phyloP scores from a whole-genome alignment of 2,113 vertebrate genomes.

The Cinclus mexicanus region DNA sequence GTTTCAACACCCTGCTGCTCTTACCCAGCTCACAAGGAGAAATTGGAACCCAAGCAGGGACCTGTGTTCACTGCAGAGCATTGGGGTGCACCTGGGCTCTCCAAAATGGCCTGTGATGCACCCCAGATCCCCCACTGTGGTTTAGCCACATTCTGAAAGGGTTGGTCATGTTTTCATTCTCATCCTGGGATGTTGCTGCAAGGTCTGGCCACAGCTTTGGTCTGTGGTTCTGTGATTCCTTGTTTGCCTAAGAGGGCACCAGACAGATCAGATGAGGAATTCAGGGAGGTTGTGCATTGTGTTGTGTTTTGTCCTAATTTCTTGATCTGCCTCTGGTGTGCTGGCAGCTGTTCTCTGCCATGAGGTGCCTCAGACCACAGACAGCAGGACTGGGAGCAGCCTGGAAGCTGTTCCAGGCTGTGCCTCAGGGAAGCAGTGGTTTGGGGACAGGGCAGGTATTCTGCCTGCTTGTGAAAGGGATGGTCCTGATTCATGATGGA shows the following conservation, averaged over 20 bases:
- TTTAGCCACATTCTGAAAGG: not conserved
- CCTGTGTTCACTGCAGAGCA: not conserved
- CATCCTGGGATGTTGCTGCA: not conserved
- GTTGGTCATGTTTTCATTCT: not conserved
- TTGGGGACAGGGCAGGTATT: not conserved
- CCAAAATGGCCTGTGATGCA: not conserved
- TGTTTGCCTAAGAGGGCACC: not conserved
- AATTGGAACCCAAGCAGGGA: not conserved
- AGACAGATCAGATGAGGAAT: not conserved
- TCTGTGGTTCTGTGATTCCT: not conserved
- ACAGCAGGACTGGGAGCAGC: not conserved
- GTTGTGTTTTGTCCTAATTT: not conserved
- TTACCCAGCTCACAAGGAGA: not conserved
- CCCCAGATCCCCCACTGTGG: not conserved
- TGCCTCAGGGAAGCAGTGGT: not conserved
- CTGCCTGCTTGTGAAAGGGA: not conserved
- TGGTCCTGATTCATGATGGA: not conserved
- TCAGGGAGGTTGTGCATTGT: not conserved
- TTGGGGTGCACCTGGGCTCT: not conserved
- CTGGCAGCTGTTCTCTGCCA: not conserved
- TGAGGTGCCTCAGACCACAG: not conserved
- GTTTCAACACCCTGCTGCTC: not conserved
- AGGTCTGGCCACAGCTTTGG: not conserved
- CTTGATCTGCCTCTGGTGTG: not conserved
- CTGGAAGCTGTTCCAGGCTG: not conserved